Evolutionary conservation across 1,140 invertebrate genomes (phyloP).

Genomic region (Brachystomella parvula): DNA sequence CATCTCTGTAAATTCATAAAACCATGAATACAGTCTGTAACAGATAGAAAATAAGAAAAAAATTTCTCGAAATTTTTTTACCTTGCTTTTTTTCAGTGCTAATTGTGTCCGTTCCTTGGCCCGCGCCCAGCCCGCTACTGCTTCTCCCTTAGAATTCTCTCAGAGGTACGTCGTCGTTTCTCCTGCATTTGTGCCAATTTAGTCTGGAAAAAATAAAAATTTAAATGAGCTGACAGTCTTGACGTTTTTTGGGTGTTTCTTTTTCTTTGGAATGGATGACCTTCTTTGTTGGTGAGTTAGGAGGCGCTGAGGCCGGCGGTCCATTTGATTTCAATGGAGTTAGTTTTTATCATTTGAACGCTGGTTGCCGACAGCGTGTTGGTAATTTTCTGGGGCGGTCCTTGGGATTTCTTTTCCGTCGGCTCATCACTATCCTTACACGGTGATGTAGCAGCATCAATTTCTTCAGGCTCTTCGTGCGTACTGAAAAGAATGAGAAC

Average conservation of each 20-base stretch:
- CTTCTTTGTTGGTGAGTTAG: background rate
- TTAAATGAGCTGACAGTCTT: too few relatives aligned
- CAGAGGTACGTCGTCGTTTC: conserved; percentile 68
- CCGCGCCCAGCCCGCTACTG: too few relatives aligned
- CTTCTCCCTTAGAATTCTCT: conserved; percentile 75
- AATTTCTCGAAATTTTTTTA: conserved; percentile 36
- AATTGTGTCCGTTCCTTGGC: conserved; percentile 74
- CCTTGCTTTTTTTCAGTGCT: conserved; percentile 70
- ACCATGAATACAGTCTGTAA: background rate
- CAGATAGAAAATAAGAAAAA: conserved; percentile 23
- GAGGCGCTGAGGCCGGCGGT: background rate
- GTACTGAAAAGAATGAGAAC: conserved; percentile 28
- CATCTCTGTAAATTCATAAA: conserved; percentile 46
- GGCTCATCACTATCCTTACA: too few relatives aligned
- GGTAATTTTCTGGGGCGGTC: too few relatives aligned
- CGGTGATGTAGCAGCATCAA: background rate
- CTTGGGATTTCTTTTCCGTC: too few relatives aligned
- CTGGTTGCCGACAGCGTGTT: background rate
- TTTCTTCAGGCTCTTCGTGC: background rate
- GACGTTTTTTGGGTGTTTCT: background rate
- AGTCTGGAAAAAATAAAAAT: conserved; percentile 40
- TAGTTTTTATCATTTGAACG: background rate
- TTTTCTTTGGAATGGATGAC: background rate
- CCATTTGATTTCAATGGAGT: background rate
- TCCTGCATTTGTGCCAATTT: conserved; percentile 70